Evolutionary conservation across 2,113 vertebrate genomes (phyloP), one percentile per base, ranked within the genome.

Genomic region (Rhadina sibilatrix): DNA sequence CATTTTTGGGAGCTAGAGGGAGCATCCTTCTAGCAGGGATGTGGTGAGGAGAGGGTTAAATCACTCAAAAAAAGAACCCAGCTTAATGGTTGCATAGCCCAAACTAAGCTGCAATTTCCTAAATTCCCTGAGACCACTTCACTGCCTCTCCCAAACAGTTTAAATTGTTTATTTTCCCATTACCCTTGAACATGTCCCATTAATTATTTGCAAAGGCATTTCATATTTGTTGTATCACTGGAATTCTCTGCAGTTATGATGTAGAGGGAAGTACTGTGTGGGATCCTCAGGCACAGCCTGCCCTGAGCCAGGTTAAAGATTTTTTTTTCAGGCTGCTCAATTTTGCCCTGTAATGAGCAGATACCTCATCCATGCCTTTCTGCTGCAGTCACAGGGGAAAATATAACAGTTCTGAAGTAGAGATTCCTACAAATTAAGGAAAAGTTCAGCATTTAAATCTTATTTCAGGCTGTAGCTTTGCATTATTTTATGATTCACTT

Each of bases 111-210:
- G 53, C 27, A 59, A 4, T 94, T 84, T 69, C 56, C 65, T 82
- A 33, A 92, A 87, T 85, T 91, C 85, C 75, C 54, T 8, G 66
- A 80, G 87, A 89, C 76, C n/a, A 66, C 49, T 61, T 88, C 31
- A 12, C 33, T 59, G 72, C 90, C 82, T 90, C 64, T 90, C 82
- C 76, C 49, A 47, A 91, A 50, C 52, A 74, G 28, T 93, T 90
- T 56, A 54, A 87, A 42, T 75, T 83, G 50, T 80, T 95, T 94
- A 66, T 89, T 93, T 94, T 81, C 87, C 72, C 72, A 59, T 84
- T 91, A 77, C 50, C 49, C n/a, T 89, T 77, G 69, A 93, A 53
- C 68, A 30, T 3, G 2, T 94, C 75, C 84, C 57, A 46, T 79
- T 93, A 82, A 69, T 93, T 87, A 42, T 66, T 86, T 88, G 66